These are phyloP conservation scores for Strigamia transsilvanica DNA, from an alignment of 2,888 invertebrate species.

Conservation along the genomic window DNA sequence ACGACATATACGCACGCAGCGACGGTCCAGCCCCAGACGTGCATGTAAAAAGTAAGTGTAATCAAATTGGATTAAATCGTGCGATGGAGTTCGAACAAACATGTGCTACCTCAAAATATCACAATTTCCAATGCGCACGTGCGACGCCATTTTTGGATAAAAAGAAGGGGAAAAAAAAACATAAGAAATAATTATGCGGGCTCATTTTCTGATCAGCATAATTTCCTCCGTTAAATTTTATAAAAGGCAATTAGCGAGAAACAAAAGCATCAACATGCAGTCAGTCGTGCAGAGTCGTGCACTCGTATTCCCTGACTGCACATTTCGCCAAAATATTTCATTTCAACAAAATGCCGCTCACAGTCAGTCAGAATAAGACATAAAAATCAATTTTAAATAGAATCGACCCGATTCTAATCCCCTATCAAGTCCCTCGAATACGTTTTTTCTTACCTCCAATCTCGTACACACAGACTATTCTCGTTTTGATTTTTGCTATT, in stretches of 20 bases:
- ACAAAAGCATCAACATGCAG: slow-evolving; percentile 21
- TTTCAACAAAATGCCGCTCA: not conserved
- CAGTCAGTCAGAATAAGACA: not conserved
- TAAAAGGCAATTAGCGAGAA: slow-evolving; percentile 32
- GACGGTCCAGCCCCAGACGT: slow-evolving; percentile 18
- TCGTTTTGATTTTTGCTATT: not conserved
- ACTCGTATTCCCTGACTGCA: slow-evolving; percentile 1
- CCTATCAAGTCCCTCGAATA: not conserved
- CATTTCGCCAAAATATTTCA: slow-evolving; percentile 8
- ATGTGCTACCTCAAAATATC: not conserved
- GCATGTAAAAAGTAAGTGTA: not conserved
- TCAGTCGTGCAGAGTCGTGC: not conserved
- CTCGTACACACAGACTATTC: not conserved
- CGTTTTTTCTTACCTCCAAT: not conserved
- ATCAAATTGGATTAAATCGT: slow-evolving; percentile 1
- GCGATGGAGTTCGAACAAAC: not conserved
- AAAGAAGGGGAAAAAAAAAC: not conserved
- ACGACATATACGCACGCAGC: slow-evolving; percentile 22
- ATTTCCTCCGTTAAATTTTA: slow-evolving; percentile 16
- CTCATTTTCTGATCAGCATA: not conserved
- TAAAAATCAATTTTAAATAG: slow-evolving; percentile 31
- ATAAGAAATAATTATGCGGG: not conserved
- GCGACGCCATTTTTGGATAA: not conserved
- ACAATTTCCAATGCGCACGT: not conserved
- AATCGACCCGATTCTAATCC: not conserved